Percentiles rank a stretch among this genome's conserved stretches.
These are phyloP conservation scores for Rhingia rostrata DNA, from an alignment of 2,888 invertebrate genomes.

Conservation along the genomic window DNA sequence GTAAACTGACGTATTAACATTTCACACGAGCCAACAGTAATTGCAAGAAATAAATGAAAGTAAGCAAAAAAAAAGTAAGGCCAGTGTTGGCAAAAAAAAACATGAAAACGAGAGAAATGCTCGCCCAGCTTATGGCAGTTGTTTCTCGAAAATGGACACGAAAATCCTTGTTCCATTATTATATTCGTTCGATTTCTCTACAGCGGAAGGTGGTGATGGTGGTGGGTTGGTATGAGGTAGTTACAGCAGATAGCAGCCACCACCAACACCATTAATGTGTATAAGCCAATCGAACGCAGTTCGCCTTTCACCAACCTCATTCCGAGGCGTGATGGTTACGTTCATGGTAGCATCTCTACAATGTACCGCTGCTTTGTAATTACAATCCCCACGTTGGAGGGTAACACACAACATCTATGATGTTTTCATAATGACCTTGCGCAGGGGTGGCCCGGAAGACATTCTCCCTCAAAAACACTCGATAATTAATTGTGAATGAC, in stretches of 20 bases:
- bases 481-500: constrained; percentile 67
- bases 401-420: constrained; percentile 29
- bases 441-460: background rate
- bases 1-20: constrained; percentile 25
- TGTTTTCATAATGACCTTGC: constrained; percentile 54
- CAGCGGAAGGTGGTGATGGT: background rate
- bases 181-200: constrained; percentile 29
- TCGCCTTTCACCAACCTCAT: constrained; percentile 42
- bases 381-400: constrained; percentile 23
- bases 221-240: background rate
- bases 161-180: constrained; percentile 62
- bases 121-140: constrained; percentile 1
- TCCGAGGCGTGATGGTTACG: constrained; percentile 6
- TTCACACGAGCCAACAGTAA: constrained; percentile 22
- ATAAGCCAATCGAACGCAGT: constrained; percentile 31
- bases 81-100: background rate
- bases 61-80: background rate
- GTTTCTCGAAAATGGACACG: constrained; percentile 44
- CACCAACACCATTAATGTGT: constrained; percentile 4
- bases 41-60: constrained; percentile 35
- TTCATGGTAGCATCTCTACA: background rate
- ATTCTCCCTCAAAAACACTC: constrained; percentile 15
- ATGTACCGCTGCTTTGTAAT: constrained; percentile 48
- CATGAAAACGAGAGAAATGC: background rate
- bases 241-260: constrained; percentile 29